Evolutionary conservation across 2,797 vertebrate species (phyloP), one percentile per base, ranked within the genome.

Genomic region (Siniperca scherzeri): DNA sequence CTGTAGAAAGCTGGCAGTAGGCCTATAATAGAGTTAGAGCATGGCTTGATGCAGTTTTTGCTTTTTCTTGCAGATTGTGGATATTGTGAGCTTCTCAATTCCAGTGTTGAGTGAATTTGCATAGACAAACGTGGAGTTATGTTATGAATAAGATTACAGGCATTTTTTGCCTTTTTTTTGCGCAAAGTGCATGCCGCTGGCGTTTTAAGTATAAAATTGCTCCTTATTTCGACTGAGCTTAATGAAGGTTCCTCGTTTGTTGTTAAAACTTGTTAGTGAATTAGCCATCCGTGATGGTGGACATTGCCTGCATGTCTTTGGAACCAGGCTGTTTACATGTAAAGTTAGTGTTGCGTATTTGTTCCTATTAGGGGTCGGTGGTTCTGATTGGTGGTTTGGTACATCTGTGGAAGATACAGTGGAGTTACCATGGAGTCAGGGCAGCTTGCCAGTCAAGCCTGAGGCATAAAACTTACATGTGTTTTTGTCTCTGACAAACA

Each of bases 391-490:
- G 93, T 94, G 95, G 94, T 94, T 94, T 92, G 93, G 94, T 94
- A 95, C 94, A 95, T 96, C 95, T 96, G 95, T 96, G 95, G 95
- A 96, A 96, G 95, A 96, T 95, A 96, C 93, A 93, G 93, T 94
- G 93, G 93, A 93, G 94, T 94, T 93, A 93, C 91, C 94, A 93
- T 92, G 92, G 91, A 90, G 93, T 93, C 93, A 94, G 91, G 91
- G 94, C 93, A 92, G 93, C 89, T 93, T 93, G 92, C 91, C 89
- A 85, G 86, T 92, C 91, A 90, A 92, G 87, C 91, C 88, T 85
- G 92, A 92, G 91, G 90, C 90, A 74, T 85, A 84, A 85, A 89
- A 88, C 72, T 55, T 84, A 48, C 71, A 75, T 74, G 79, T 86
- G 81, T 87, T 76, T 84, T 80, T 84, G 82, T 89, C 88, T 89